Percentiles rank a stretch among this genome's conserved stretches.
Conservation (phyloP, 2,113 vertebrate species). For the Saimiri boliviensis region DNA sequence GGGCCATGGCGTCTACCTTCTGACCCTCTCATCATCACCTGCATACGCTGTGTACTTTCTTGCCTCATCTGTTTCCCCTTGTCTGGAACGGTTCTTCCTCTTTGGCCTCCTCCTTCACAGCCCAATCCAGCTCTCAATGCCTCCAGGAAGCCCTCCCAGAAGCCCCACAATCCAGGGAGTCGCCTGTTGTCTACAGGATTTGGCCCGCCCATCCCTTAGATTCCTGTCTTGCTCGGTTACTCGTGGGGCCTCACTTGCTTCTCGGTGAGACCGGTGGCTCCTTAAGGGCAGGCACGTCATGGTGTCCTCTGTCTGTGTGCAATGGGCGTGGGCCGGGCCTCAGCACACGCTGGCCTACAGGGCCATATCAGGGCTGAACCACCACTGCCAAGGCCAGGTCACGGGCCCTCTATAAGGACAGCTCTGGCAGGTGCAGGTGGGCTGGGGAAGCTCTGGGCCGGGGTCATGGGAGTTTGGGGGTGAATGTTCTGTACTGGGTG, state of each 20-base stretch:
- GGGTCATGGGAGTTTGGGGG: too few relatives aligned
- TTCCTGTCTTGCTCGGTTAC: not conserved
- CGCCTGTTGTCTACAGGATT: not conserved
- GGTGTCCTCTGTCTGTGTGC: not conserved
- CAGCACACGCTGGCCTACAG: not conserved
- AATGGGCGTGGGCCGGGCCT: fast-evolving
- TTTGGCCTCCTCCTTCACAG: not conserved
- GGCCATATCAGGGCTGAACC: too few relatives aligned
- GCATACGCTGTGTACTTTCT: not conserved
- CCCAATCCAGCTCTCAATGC: not conserved
- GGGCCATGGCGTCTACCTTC: not conserved
- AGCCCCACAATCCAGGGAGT: not conserved
- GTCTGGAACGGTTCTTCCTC: not conserved
- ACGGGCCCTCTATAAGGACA: too few relatives aligned
- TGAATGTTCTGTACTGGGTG: fast-evolving
- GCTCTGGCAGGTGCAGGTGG: not conserved
- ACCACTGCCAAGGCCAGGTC: fast-evolving
- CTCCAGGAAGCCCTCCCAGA: not conserved
- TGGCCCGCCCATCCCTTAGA: not conserved
- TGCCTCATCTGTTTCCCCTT: not conserved
- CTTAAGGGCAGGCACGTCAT: fast-evolving
- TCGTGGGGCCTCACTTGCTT: not conserved
- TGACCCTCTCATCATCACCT: not conserved
- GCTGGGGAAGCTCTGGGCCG: not conserved
- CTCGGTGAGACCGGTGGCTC: not conserved